Evolutionary conservation across 2,113 vertebrate genomes (phyloP), one percentile per base, ranked within the genome.

Genomic region (Plecturocebus donacophilus): DNA sequence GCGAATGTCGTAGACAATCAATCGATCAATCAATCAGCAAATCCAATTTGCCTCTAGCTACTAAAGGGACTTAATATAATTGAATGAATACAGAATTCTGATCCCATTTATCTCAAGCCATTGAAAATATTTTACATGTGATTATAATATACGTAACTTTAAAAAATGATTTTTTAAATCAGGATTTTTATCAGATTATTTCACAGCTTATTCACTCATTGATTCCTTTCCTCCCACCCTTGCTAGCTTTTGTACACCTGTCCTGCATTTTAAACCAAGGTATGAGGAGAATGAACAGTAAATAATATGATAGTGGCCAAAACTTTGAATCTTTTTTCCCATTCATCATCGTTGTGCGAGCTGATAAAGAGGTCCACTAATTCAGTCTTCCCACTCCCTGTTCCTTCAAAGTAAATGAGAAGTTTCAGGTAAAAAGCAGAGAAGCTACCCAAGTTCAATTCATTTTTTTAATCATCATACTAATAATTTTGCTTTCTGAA

Each of bases 401-500:
- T 40, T 56, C 6, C 3, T 17, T 84, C 21, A 27, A 5, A 54
- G 40, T 86, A 94, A 90, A 85, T 81, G 19, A 79, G 40, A 93
- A 38, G 13, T 2, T 87, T n/a, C 40, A 42, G 45, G 19, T 47
- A 56, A 94, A 94, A 71, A 64, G 3, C 56, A 93, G 38, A 70
- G 14, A 45, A 32, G 0, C 9, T 92, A 56, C 9, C 30, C 14
- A 73, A 2, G 0, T 88, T 85, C n/a, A 16, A 70, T 38, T 96
- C 49, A 61, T 32, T 9, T 82, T 3, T 87, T 70, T 38, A 73
- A 77, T 73, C 11, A 73, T 23, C 20, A 0, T 68, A 56, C 35
- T 54, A 90, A 80, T 7, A 90, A 13, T 20, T 42, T 90, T 21
- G 42, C 49, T 85, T 84, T 88, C 49, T 79, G 45, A 96, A 88